Conservation (phyloP, 2,888 invertebrate genomes). For the Zhengitettix transpicula region DNA sequence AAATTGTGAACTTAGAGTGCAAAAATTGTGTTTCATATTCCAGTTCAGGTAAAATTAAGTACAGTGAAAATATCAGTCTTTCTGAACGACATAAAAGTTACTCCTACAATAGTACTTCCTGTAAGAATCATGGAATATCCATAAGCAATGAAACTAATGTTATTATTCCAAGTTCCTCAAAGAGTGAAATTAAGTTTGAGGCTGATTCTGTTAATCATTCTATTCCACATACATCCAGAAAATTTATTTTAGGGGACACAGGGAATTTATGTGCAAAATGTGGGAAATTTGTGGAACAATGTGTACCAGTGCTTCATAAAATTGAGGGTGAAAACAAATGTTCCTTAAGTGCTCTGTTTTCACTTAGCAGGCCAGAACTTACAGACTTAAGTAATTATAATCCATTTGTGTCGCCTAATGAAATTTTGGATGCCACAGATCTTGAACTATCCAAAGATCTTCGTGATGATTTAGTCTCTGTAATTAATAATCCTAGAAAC, state of each 20-base stretch:
- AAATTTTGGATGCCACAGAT: slow-evolving; percentile 42
- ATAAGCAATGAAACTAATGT: too few species aligned
- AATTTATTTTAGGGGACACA: not conserved
- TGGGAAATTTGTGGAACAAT: not conserved
- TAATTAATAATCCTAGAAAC: slow-evolving; percentile 51
- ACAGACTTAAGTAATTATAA: not conserved
- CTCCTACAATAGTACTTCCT: not conserved
- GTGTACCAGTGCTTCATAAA: not conserved
- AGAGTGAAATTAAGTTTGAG: too few species aligned
- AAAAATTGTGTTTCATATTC: too few species aligned
- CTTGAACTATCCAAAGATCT: slow-evolving; percentile 46
- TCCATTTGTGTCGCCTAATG: slow-evolving; percentile 25
- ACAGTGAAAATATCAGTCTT: too few species aligned
- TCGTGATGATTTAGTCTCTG: slow-evolving; percentile 52
- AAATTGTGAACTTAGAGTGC: too few species aligned
- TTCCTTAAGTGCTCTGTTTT: too few species aligned
- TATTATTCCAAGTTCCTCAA: too few species aligned
- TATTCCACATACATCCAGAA: not conserved
- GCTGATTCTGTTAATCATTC: too few species aligned
- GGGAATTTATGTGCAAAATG: not conserved
- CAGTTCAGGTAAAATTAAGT: too few species aligned
- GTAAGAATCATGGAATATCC: too few species aligned
- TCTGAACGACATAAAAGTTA: not conserved
- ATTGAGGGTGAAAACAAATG: not conserved
- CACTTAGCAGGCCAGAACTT: not conserved